These are phyloP conservation scores for Loris lydekkerianus DNA, from an alignment of 2,797 vertebrate genomes.

Conservation along the genomic window DNA sequence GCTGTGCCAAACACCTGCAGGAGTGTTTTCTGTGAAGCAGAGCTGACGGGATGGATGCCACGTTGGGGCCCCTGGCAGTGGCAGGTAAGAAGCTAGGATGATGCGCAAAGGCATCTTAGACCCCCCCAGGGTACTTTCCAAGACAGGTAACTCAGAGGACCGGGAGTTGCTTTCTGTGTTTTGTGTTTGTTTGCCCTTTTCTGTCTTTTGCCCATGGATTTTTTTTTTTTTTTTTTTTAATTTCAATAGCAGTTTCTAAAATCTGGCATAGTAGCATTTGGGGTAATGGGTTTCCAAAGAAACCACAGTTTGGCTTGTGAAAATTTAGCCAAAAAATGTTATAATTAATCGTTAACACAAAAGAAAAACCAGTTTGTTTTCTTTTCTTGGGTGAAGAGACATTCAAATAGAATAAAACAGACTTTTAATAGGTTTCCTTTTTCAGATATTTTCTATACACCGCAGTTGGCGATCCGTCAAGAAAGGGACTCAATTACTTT, in stretches of 20 bases:
- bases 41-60: not conserved
- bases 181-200: not conserved
- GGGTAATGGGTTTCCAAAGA: constrained; percentile 14
- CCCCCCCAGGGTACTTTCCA: not conserved
- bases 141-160: not conserved
- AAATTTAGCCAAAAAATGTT: constrained; percentile 29
- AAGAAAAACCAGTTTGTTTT: constrained; percentile 2
- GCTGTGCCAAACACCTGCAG: not conserved
- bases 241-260: constrained; percentile 42
- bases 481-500: constrained; percentile 48
- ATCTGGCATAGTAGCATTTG: not conserved
- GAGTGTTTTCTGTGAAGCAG: not conserved
- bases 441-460: not conserved
- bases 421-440: not conserved
- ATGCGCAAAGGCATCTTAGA: not conserved
- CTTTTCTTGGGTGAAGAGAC: not conserved
- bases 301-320: not conserved
- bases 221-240: not conserved
- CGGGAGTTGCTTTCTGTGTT: not conserved
- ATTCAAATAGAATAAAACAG: constrained; percentile 46
- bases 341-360: constrained; percentile 20
- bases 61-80: not conserved
- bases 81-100: not conserved
- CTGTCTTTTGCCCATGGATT: not conserved
- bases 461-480: constrained; percentile 31